These are phyloP conservation scores for Sympetrum striolatum DNA, from an alignment of 2,888 invertebrate species.

Conservation along the genomic window DNA sequence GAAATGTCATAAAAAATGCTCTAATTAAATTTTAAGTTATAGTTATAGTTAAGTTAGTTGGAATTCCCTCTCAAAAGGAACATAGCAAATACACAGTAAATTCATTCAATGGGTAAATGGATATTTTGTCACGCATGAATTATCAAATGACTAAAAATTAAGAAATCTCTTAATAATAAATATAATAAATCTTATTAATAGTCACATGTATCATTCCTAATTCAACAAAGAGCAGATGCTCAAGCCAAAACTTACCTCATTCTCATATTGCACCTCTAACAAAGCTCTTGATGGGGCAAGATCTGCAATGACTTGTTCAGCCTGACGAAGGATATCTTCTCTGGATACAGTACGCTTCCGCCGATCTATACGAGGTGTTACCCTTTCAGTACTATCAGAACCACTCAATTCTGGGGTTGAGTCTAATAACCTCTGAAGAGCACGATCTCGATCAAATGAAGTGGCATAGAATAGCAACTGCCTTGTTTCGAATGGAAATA, in stretches of 20 bases:
- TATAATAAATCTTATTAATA: too few species aligned
- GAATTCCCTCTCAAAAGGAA: too few species aligned
- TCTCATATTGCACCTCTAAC: conserved; percentile 83
- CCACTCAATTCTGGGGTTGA: conserved; percentile 86
- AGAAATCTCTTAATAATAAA: too few species aligned
- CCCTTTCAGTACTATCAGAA: conserved; percentile 82
- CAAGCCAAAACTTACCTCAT: conserved; percentile 61
- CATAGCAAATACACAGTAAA: too few species aligned
- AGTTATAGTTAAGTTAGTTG: too few species aligned
- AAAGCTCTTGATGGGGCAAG: conserved; percentile 90
- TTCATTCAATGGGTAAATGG: too few species aligned
- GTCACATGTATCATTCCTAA: too few species aligned
- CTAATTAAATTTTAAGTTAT: too few species aligned
- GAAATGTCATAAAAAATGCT: too few species aligned
- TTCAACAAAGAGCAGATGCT: too few species aligned
- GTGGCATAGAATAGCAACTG: conserved; percentile 96
- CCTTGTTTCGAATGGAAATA: conserved; percentile 97
- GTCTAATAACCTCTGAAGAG: conserved; percentile 92
- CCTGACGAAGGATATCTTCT: conserved; percentile 91
- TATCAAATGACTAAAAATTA: too few species aligned
- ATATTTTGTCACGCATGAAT: too few species aligned
- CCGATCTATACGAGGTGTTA: conserved; percentile 91
- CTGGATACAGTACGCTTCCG: conserved; percentile 89
- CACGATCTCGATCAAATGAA: conserved; percentile 96
- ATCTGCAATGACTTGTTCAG: conserved; percentile 94